Evolutionary conservation across 2,113 vertebrate species (phyloP).

Genomic region (Bos indicus): DNA sequence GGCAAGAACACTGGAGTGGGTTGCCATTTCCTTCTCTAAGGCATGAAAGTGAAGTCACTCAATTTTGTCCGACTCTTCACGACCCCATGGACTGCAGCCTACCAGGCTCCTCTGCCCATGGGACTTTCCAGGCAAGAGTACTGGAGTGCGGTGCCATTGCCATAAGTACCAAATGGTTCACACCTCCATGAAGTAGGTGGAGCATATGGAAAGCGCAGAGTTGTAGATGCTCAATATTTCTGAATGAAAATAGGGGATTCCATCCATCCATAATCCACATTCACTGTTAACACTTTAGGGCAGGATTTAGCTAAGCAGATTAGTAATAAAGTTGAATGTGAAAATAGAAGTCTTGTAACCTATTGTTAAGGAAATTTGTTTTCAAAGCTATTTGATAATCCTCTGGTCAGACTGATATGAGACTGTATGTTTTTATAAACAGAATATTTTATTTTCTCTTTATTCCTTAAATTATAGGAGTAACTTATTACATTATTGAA

Average conservation of each 20-base stretch:
- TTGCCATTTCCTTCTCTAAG: too few relatives aligned
- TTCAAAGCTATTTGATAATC: constrained; percentile 31
- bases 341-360: constrained; percentile 37
- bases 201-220: background rate
- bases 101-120: too few relatives aligned
- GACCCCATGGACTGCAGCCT: too few relatives aligned
- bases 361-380: constrained; percentile 60
- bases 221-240: constrained; percentile 27
- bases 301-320: constrained; percentile 70
- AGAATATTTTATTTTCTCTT: constrained; percentile 18
- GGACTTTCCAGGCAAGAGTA: too few relatives aligned
- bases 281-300: constrained; percentile 52
- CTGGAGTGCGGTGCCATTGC: too few relatives aligned
- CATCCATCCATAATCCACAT: constrained; percentile 30
- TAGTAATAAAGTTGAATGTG: constrained; percentile 49
- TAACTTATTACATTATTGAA: background rate
- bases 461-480: background rate
- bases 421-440: background rate
- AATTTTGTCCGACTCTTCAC: too few relatives aligned
- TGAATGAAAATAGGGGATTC: constrained; percentile 50
- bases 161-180: background rate
- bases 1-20: too few relatives aligned
- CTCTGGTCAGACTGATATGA: background rate
- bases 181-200: background rate
- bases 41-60: too few relatives aligned